phyloP scores from a whole-genome alignment of 2,888 invertebrate species.

The Copidosoma aretas region DNA sequence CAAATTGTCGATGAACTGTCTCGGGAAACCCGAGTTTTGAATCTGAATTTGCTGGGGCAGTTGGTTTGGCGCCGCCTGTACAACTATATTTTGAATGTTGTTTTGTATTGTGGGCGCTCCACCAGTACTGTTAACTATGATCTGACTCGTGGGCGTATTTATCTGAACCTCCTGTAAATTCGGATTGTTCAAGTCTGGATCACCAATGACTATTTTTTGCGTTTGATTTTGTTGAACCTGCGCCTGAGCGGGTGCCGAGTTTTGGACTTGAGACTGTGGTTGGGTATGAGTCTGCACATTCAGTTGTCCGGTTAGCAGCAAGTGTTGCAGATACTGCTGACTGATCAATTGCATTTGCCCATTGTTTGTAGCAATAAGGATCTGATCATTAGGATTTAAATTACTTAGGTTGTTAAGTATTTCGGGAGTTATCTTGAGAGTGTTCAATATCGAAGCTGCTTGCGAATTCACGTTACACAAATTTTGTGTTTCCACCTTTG shows the following conservation, averaged over 20 bases:
- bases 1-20: conserved; percentile 60
- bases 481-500: conserved; percentile 43
- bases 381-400: conserved; percentile 60
- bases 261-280: conserved; percentile 24
- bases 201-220: conserved; percentile 60
- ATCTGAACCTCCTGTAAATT: conserved; percentile 60
- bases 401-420: conserved; percentile 59
- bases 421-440: conserved; percentile 60
- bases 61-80: conserved; percentile 60
- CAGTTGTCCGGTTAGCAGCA: conserved; percentile 56
- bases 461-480: conserved; percentile 54
- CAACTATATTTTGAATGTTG: conserved; percentile 61
- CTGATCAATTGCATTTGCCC: conserved; percentile 62
- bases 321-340: conserved; percentile 58
- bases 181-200: conserved; percentile 55
- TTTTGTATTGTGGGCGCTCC: conserved; percentile 61
- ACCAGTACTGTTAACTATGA: conserved; percentile 61
- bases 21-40: conserved; percentile 60
- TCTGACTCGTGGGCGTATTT: conserved; percentile 61
- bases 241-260: conserved; percentile 47
- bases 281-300: conserved; percentile 50
- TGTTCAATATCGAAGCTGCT: conserved; percentile 56
- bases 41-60: conserved; percentile 61
- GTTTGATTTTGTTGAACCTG: conserved; percentile 55
- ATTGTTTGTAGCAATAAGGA: conserved; percentile 59